These are phyloP conservation scores for Sepiola atlantica DNA, from an alignment of 2,888 invertebrate genomes.

Conservation along the genomic window DNA sequence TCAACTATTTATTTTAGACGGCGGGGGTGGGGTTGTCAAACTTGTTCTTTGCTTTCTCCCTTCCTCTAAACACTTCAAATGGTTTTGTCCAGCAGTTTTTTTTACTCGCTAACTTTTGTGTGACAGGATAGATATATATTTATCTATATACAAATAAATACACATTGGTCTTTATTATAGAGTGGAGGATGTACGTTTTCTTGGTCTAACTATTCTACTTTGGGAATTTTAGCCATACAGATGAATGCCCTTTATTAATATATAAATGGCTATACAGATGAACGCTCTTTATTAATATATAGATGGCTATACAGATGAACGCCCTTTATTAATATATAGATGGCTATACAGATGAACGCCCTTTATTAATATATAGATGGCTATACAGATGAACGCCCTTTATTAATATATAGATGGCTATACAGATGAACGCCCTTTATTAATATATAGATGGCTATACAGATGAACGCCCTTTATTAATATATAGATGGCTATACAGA, in stretches of 20 bases:
- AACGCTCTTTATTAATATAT: not conserved
- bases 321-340: constrained; percentile 3
- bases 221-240: too few species aligned
- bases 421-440: not conserved
- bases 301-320: too few species aligned
- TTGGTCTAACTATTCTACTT: too few species aligned
- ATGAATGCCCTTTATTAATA: not conserved
- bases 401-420: not conserved
- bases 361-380: not conserved
- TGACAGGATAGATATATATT: not conserved
- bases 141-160: not conserved
- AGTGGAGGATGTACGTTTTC: too few species aligned
- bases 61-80: not conserved
- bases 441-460: not conserved
- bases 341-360: too few species aligned
- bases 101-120: not conserved
- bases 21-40: too few species aligned
- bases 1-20: too few species aligned
- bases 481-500: not conserved
- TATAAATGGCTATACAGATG: not conserved
- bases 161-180: too few species aligned
- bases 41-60: not conserved
- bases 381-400: not conserved
- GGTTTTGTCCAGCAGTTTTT: not conserved
- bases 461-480: not conserved